phyloP scores from a whole-genome alignment of 2,888 invertebrate species.

The Galerucella calmariensis region DNA sequence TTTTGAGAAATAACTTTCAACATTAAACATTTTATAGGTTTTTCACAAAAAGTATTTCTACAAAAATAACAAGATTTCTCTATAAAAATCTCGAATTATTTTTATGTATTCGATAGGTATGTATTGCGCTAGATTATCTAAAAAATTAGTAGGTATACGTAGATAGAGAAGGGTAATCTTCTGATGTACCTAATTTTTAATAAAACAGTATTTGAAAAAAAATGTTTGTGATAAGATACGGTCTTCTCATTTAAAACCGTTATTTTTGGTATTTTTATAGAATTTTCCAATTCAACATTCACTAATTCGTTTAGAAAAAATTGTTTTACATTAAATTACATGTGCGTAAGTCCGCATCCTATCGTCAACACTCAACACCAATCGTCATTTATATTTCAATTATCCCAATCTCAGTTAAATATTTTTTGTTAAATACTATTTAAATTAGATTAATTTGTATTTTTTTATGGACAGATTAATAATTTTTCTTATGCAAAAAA shows the following conservation, averaged over 20 bases:
- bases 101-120: not conserved
- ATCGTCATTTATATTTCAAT: too few species aligned
- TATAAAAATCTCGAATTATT: slow-evolving; percentile 3
- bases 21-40: not conserved
- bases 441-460: too few species aligned
- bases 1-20: not conserved
- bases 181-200: slow-evolving; percentile 22
- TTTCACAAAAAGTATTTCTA: not conserved
- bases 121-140: slow-evolving; percentile 10
- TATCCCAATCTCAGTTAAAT: too few species aligned
- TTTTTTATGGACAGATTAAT: too few species aligned
- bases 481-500: too few species aligned
- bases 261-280: not conserved
- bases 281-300: too few species aligned
- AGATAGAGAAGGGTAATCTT: slow-evolving; percentile 8
- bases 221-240: slow-evolving; percentile 17
- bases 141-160: slow-evolving; percentile 11
- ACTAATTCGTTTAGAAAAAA: too few species aligned
- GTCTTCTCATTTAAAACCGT: slow-evolving; percentile 9
- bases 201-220: slow-evolving; percentile 19
- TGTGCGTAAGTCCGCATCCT: too few species aligned
- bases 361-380: too few species aligned
- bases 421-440: too few species aligned
- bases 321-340: too few species aligned
- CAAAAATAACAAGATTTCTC: not conserved